Base-by-base conservation (phyloP, 2,888 invertebrate species). In the Poecilus cupreus region DNA sequence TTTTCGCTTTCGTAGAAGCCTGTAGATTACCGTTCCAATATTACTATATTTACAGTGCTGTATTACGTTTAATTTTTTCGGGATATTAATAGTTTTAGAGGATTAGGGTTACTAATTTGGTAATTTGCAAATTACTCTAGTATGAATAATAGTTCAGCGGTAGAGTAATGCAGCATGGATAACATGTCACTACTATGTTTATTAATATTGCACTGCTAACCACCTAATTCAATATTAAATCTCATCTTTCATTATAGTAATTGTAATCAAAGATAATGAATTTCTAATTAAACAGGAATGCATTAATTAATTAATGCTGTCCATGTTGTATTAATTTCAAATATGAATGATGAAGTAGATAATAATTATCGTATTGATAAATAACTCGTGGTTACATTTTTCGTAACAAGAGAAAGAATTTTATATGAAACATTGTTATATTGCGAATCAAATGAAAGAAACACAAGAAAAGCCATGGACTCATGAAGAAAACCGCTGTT, bases 261-360 rank as follows among this genome's bases (percentile, higher is more conserved):
- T 68, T 68, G 64, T 68, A 68, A 68, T 68, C 64, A 68, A 68
- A 68, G 32, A 68, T 68, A 68, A 68, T 68, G 37, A 68, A 68
- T 68, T 68, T 68, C 64, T 68, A 68, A 68, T 68, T 68, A 68
- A 68, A 68, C 64, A 37, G 64, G 64, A 37, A 68, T 37, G 64
- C 64, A 68, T 68, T 39, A 68, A 64, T 64, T 64, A 64, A 64
- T 64, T 64, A 64, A 64, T 64, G 8, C 32, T 37, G 64, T 64
- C 37, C 37, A 32, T 37, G 64, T 32, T 11, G 64, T 64, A 64
- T 26, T 64, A 64, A 64, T 32, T 64, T 37, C 32, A 32, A 68
- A 68, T 68, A 68, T 37, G 37, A 37, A 68, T 68, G 64, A 68
- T 68, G 64, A 37, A 68, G 37, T 68, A 10, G 37, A 68, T 68